These are phyloP conservation scores for Phylloscopus collybita DNA, from an alignment of 2,797 vertebrate genomes.

Conservation along the genomic window DNA sequence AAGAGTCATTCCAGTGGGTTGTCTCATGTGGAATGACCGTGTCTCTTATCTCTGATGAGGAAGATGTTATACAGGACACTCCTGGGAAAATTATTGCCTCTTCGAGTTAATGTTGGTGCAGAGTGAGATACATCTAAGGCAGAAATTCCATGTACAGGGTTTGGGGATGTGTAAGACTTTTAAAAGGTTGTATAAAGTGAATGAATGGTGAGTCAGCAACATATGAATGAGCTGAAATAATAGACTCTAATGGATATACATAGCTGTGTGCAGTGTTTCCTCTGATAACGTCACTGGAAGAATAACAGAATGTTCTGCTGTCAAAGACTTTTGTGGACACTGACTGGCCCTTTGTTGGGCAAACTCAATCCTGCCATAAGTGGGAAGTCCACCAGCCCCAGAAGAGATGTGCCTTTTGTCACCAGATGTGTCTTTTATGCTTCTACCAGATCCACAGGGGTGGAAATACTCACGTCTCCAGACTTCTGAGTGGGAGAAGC, in stretches of 20 bases:
- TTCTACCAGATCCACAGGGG: not conserved
- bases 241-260: not conserved
- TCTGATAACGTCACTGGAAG: not conserved
- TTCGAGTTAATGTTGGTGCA: not conserved
- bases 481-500: not conserved
- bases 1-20: slow-evolving; percentile 4
- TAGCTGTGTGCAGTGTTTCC: not conserved
- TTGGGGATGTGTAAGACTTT: not conserved
- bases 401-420: not conserved
- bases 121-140: not conserved
- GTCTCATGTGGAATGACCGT: not conserved
- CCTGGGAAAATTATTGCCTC: not conserved
- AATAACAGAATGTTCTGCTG: not conserved
- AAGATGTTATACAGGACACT: not conserved
- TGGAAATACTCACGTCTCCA: not conserved
- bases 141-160: not conserved
- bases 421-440: not conserved
- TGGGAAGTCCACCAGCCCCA: not conserved
- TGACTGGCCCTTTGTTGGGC: not conserved
- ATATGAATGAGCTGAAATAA: slow-evolving; percentile 25
- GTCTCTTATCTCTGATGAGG: not conserved
- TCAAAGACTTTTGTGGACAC: not conserved
- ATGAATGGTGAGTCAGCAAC: slow-evolving; percentile 12
- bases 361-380: not conserved
- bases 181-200: not conserved